A percentile compares a stretch with the other conserved stretches of the same genome.
phyloP scores from a whole-genome alignment of 2,797 vertebrate species.

The Danio jaintianensis region DNA sequence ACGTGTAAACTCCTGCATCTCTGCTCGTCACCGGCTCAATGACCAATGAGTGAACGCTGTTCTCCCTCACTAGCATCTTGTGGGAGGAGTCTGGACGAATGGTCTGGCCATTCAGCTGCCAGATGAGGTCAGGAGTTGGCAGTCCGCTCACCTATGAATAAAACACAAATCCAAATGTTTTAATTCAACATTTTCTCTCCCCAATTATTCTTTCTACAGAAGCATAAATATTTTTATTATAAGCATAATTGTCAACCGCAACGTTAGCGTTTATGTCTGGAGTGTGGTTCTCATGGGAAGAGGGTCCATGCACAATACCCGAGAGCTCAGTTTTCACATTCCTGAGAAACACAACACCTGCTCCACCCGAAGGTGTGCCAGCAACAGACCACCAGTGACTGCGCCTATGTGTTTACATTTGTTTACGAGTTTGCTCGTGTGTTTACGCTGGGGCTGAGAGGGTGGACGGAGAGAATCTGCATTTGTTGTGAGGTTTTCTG shows the following conservation, averaged over 20 bases:
- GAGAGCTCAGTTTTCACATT: conserved; percentile 45
- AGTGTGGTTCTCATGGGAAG: conserved; percentile 64
- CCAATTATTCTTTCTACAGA: neutral
- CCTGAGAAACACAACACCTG: conserved; percentile 62
- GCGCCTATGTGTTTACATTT: conserved; percentile 10
- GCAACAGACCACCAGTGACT: conserved; percentile 55
- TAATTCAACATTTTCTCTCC: neutral
- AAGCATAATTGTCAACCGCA: neutral
- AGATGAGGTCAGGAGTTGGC: conserved; percentile 94
- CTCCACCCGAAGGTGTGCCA: conserved; percentile 56
- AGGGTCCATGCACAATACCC: conserved; percentile 37
- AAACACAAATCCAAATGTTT: neutral
- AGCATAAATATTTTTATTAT: too few relatives aligned
- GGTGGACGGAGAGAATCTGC: conserved; percentile 4
- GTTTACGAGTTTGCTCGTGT: neutral
- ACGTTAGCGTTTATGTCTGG: conserved; percentile 45
- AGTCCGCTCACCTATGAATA: conserved; percentile 90
- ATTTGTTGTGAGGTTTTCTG: conserved; percentile 14
- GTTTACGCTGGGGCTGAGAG: neutral
- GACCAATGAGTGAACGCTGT: conserved; percentile 95
- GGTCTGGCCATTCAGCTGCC: conserved; percentile 93
- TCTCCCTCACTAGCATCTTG: conserved; percentile 97
- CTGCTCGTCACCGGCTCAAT: conserved; percentile 93
- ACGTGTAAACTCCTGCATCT: conserved; percentile 96
- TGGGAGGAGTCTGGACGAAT: conserved; percentile 92